These are phyloP conservation scores for Volucella inanis DNA, from an alignment of 2,888 invertebrate genomes.

Conservation along the genomic window DNA sequence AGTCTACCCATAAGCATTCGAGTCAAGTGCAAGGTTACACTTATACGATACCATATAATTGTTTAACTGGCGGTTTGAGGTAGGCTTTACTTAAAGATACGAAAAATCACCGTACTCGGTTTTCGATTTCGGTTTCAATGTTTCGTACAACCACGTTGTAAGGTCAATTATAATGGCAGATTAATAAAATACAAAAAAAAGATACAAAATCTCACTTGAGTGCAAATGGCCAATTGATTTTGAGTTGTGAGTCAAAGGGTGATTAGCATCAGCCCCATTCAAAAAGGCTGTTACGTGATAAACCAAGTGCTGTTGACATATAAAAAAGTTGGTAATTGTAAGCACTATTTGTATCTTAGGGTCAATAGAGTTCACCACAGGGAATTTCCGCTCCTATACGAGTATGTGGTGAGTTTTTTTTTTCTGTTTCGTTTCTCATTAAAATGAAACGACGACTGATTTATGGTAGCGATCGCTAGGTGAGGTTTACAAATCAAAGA, in stretches of 20 bases:
- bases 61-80: constrained; percentile 17
- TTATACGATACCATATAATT: constrained; percentile 1
- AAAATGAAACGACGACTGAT: constrained; percentile 12
- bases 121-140: constrained; percentile 24
- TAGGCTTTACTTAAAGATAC: constrained; percentile 16
- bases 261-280: constrained; percentile 30
- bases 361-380: constrained; percentile 60
- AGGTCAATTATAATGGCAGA: constrained; percentile 48
- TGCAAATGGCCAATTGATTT: constrained; percentile 7
- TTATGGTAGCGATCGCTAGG: background rate
- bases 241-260: constrained; percentile 28
- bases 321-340: constrained; percentile 42
- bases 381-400: constrained; percentile 22
- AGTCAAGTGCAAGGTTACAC: constrained; percentile 72
- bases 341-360: constrained; percentile 14
- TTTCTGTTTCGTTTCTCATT: no score
- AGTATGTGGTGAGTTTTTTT: no score
- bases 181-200: constrained; percentile 17
- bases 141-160: constrained; percentile 25
- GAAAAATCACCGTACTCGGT: background rate
- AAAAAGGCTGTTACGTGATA: constrained; percentile 54
- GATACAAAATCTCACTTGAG: constrained; percentile 28
- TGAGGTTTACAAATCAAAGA: background rate
- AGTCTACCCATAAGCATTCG: constrained; percentile 26
- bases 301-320: constrained; percentile 48